phyloP scores from a whole-genome alignment of 2,113 vertebrate genomes.

The Nannospalax galili region DNA sequence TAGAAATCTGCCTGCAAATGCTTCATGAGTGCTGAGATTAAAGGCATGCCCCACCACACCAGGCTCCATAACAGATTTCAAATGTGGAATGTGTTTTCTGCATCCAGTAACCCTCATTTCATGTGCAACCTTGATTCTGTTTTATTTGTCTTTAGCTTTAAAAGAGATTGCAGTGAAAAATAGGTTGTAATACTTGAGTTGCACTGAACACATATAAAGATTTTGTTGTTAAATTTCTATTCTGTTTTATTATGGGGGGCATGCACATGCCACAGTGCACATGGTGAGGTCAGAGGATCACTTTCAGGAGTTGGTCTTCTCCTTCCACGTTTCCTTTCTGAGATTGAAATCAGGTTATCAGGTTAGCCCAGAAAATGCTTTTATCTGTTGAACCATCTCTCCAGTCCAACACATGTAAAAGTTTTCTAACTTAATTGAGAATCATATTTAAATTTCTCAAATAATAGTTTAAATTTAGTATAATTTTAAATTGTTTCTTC shows the following conservation, averaged over 20 bases:
- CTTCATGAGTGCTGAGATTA: too few species aligned
- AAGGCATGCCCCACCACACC: too few species aligned
- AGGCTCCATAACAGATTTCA: neutral
- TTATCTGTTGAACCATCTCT: neutral
- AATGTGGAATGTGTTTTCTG: neutral
- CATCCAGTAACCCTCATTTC: neutral
- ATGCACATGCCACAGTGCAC: too few species aligned
- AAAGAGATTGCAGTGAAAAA: neutral
- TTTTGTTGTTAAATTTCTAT: neutral
- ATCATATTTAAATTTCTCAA: neutral
- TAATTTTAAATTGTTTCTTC: neutral
- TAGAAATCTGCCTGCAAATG: too few species aligned
- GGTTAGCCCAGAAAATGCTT: too few species aligned
- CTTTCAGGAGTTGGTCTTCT: neutral
- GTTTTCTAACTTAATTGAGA: neutral
- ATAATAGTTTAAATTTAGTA: neutral
- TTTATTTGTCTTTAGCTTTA: neutral
- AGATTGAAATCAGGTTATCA: too few species aligned
- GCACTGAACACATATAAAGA: neutral
- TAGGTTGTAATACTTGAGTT: neutral
- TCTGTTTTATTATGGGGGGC: neutral
- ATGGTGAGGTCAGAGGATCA: neutral
- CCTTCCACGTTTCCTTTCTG: neutral
- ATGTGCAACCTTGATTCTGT: neutral
- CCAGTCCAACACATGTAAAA: neutral